phyloP scores from a whole-genome alignment of 1,140 invertebrate species.

The Bombus polaris region DNA sequence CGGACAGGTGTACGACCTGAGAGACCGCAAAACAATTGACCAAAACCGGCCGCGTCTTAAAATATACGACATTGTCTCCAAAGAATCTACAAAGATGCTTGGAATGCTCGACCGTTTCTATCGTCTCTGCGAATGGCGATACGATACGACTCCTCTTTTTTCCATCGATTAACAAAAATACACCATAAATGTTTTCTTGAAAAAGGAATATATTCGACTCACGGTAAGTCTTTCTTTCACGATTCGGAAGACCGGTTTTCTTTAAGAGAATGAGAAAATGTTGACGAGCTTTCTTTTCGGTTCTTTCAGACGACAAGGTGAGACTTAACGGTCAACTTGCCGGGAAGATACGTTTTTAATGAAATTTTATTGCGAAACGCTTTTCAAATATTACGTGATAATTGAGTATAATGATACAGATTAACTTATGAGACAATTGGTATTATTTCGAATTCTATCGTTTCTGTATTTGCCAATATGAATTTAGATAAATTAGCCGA shows the following conservation, averaged over 20 bases:
- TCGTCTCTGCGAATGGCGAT: background rate
- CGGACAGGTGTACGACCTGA: constrained; percentile 75
- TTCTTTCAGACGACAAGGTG: constrained; percentile 26
- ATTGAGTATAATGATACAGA: background rate
- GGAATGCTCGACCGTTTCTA: background rate
- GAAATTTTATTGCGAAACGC: background rate
- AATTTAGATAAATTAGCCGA: background rate
- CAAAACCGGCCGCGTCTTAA: constrained; percentile 56
- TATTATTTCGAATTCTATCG: background rate
- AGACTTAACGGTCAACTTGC: constrained; percentile 3
- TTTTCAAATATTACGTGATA: background rate
- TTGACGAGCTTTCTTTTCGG: constrained; percentile 21
- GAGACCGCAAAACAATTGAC: constrained; percentile 68
- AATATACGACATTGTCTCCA: constrained; percentile 30
- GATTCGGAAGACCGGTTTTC: background rate
- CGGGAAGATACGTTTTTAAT: background rate
- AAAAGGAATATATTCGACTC: background rate
- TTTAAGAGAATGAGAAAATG: constrained; percentile 29
- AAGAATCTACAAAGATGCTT: background rate
- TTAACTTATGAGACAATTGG: background rate
- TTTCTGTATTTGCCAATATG: background rate
- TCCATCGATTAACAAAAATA: background rate
- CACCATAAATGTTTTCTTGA: constrained; percentile 5
- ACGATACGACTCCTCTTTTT: background rate
- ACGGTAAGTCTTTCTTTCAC: background rate